Evolutionary conservation across 2,888 invertebrate genomes (phyloP).

Genomic region (Clivina fossor): DNA sequence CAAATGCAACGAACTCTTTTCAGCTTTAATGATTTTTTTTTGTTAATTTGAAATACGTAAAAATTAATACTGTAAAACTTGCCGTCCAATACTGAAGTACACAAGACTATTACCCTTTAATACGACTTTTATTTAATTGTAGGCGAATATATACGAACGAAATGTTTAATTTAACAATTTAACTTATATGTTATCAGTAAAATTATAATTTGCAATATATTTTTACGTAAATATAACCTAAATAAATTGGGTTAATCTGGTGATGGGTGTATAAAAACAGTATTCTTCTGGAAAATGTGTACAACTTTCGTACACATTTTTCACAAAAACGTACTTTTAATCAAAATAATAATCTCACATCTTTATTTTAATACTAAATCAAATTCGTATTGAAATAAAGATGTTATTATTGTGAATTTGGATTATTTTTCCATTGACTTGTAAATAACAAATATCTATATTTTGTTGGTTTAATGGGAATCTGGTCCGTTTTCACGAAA

Average conservation of each 20-base stretch:
- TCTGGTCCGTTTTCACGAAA: conserved; percentile 20
- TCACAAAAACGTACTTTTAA: not conserved
- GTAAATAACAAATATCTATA: conserved; percentile 16
- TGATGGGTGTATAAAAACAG: conserved; percentile 9
- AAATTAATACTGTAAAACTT: conserved; percentile 19
- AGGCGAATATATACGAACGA: conserved; percentile 20
- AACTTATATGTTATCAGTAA: conserved; percentile 22
- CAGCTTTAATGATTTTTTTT: conserved; percentile 12
- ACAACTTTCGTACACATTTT: no score
- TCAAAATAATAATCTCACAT: no score
- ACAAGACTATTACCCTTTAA: conserved; percentile 17
- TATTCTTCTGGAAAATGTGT: no score
- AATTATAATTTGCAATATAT: not conserved
- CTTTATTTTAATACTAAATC: conserved; percentile 1
- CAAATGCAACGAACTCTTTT: conserved; percentile 4
- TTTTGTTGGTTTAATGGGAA: conserved; percentile 11
- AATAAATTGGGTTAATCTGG: conserved; percentile 24
- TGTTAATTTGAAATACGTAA: conserved; percentile 17
- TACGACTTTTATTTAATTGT: conserved; percentile 5
- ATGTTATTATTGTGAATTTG: conserved; percentile 6
- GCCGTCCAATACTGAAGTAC: conserved; percentile 9
- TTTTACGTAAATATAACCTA: conserved; percentile 4
- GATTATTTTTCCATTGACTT: conserved; percentile 18
- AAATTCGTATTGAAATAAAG: not conserved
- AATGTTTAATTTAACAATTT: conserved; percentile 20